phyloP scores from a whole-genome alignment of 2,888 invertebrate genomes.

The Ennomos fuscantarius region DNA sequence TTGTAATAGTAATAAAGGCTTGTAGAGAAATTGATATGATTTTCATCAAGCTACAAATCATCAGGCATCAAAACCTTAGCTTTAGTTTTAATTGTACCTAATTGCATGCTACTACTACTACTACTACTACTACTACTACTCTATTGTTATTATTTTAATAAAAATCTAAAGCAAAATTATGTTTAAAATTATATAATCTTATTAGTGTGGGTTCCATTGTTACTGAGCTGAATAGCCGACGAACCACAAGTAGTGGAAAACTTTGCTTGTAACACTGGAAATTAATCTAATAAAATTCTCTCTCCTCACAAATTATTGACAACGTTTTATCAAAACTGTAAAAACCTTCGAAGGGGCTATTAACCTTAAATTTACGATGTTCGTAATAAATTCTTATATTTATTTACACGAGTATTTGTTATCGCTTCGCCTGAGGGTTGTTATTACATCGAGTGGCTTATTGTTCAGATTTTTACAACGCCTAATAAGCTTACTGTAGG shows the following conservation, averaged over 20 bases:
- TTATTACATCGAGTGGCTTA: slow-evolving; percentile 18
- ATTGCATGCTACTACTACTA: too few species aligned
- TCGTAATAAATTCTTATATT: slow-evolving; percentile 25
- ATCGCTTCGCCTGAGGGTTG: slow-evolving; percentile 6
- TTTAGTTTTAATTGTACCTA: too few species aligned
- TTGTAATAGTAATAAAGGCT: too few species aligned
- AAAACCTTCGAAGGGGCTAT: slow-evolving; percentile 12
- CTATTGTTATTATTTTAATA: too few species aligned
- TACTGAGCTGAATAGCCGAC: slow-evolving; percentile 14
- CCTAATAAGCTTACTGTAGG: slow-evolving; percentile 21
- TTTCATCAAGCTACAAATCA: too few species aligned
- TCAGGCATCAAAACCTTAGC: too few species aligned
- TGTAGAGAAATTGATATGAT: too few species aligned
- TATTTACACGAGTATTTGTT: slow-evolving; percentile 20
- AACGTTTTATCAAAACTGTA: slow-evolving; percentile 26
- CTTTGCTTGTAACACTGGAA: slow-evolving; percentile 19
- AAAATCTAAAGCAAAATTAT: too few species aligned
- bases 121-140: too few species aligned
- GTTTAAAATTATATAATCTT: background rate
- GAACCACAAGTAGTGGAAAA: slow-evolving; percentile 7
- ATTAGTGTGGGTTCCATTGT: slow-evolving; percentile 20
- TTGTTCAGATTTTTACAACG: slow-evolving; percentile 24
- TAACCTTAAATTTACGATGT: slow-evolving; percentile 23
- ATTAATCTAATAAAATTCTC: slow-evolving; percentile 23
- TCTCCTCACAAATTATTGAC: slow-evolving; percentile 25